Percentiles rank a stretch among this genome's conserved stretches.
phyloP scores from a whole-genome alignment of 2,888 invertebrate genomes.

The Slavum lentiscoides region DNA sequence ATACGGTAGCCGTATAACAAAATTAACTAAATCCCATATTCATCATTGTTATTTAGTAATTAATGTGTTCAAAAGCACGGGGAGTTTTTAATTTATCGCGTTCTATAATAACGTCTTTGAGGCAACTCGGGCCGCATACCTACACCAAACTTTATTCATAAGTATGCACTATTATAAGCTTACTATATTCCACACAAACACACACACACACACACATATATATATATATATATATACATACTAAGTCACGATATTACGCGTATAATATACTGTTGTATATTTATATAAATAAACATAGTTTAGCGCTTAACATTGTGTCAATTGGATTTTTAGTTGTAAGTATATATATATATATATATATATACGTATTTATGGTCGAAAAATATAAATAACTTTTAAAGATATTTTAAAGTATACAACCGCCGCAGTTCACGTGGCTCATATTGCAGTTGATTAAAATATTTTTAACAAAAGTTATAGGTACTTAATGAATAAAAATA shows the following conservation, averaged over 20 bases:
- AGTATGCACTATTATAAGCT: conserved; percentile 20
- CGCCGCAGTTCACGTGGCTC: background rate
- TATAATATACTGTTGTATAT: background rate
- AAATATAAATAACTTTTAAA: background rate
- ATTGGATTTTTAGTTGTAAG: background rate
- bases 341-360: background rate
- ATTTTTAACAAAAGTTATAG: background rate
- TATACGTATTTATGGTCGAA: background rate
- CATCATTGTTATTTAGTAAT: conserved; percentile 36
- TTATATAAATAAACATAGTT: conserved; percentile 15
- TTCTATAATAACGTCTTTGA: conserved; percentile 29
- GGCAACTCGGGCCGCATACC: conserved; percentile 19
- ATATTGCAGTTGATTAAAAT: background rate
- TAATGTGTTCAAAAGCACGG: conserved; percentile 36
- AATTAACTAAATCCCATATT: conserved; percentile 38
- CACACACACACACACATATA: too few relatives aligned
- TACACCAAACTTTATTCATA: conserved; percentile 20
- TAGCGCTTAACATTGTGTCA: background rate
- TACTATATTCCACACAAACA: background rate
- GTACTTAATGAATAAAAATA: too few relatives aligned
- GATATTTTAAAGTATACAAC: background rate
- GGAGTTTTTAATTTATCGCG: conserved; percentile 35
- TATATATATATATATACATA: too few relatives aligned
- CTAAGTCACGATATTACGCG: background rate
- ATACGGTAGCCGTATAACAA: conserved; percentile 5